These are phyloP conservation scores for Heliconius aoede DNA, from an alignment of 2,888 invertebrate genomes.

Conservation along the genomic window DNA sequence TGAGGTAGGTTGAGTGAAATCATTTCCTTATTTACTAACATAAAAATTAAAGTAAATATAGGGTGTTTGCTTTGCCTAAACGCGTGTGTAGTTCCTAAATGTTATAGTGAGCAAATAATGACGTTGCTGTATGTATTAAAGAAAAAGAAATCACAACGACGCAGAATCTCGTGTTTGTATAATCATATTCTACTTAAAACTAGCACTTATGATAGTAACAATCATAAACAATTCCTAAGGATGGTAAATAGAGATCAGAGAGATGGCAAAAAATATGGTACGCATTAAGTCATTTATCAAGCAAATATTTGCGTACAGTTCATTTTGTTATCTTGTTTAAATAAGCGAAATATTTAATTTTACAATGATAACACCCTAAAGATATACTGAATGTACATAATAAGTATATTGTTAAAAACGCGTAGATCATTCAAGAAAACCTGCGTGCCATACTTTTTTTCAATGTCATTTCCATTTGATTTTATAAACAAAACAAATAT, in stretches of 20 bases:
- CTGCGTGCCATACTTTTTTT: not conserved
- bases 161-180: not conserved
- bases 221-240: conserved; percentile 10
- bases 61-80: no score
- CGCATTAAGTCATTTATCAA: conserved; percentile 8
- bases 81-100: not conserved
- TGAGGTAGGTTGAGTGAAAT: conserved; percentile 89
- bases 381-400: not conserved
- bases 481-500: no score
- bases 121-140: not conserved
- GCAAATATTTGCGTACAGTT: conserved; percentile 15
- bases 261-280: conserved; percentile 32
- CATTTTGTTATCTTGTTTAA: conserved; percentile 21
- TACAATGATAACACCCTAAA: conserved; percentile 32
- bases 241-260: conserved; percentile 16
- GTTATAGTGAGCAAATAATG: not conserved
- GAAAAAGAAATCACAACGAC: not conserved
- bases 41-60: not conserved
- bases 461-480: no score
- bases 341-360: conserved; percentile 25
- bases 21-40: no score
- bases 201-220: not conserved
- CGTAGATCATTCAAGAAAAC: not conserved
- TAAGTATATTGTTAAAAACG: not conserved
- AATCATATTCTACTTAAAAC: not conserved